Conservation (phyloP, 2,797 vertebrate genomes). For the Peromyscus attwateri region DNA sequence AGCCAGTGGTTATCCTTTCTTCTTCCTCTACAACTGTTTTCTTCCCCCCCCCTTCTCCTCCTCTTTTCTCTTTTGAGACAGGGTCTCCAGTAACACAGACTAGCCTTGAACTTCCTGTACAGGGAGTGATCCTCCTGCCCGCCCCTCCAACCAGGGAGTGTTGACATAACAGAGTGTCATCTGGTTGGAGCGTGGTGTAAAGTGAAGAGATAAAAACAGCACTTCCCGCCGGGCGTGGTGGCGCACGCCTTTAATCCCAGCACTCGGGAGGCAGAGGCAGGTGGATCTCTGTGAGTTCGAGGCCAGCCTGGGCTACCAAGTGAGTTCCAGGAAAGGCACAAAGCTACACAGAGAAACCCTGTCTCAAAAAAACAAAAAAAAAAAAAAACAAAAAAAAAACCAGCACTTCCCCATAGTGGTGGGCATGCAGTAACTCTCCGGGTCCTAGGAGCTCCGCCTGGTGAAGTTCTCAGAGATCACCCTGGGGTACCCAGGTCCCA, state of each 20-base stretch:
- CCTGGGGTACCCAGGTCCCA: constrained; percentile 93
- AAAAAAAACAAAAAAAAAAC: too few relatives aligned
- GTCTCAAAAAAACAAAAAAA: too few relatives aligned
- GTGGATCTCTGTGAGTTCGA: too few relatives aligned
- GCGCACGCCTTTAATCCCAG: too few relatives aligned
- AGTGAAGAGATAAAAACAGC: not conserved
- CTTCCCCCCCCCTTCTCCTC: not conserved
- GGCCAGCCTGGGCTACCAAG: too few relatives aligned
- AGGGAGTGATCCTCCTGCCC: not conserved
- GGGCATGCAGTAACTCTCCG: not conserved
- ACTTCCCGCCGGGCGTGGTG: too few relatives aligned
- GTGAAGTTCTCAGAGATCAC: constrained; percentile 89
- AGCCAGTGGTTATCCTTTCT: not conserved
- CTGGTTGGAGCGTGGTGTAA: not conserved
- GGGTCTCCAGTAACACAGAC: not conserved
- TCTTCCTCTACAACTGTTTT: not conserved
- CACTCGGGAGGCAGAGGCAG: too few relatives aligned
- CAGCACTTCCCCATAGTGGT: not conserved
- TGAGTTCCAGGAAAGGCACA: too few relatives aligned
- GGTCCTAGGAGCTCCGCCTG: constrained; percentile 88
- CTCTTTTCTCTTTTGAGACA: not conserved
- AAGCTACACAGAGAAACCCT: too few relatives aligned
- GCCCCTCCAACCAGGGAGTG: too few relatives aligned
- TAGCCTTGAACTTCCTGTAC: not conserved
- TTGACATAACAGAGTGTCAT: not conserved